phyloP scores from a whole-genome alignment of 2,113 vertebrate species.

The Corythaeola cristata region DNA sequence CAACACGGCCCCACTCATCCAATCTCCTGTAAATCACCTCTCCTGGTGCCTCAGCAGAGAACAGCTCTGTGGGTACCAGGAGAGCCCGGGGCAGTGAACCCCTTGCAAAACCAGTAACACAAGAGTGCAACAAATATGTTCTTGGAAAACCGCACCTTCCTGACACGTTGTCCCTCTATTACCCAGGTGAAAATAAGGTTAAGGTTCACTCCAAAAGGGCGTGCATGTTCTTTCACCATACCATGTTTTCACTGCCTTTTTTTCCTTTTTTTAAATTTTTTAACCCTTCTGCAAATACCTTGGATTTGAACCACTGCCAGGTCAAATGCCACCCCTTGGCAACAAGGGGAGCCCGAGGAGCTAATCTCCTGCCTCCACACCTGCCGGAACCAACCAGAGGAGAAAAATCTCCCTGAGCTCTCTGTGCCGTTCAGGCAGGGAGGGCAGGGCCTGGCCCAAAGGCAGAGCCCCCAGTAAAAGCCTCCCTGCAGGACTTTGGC shows the following conservation, averaged over 20 bases:
- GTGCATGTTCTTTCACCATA: accelerated
- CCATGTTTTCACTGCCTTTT: accelerated
- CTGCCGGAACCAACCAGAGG: accelerated
- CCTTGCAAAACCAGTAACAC: not conserved
- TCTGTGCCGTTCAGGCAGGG: not conserved
- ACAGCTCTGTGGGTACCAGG: not conserved
- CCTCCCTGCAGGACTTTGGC: not conserved
- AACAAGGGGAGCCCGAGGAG: accelerated
- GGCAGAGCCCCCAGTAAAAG: not conserved
- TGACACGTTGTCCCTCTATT: accelerated
- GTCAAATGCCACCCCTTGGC: not conserved
- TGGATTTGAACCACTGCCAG: not conserved
- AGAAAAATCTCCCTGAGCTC: too few species aligned
- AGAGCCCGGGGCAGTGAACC: accelerated
- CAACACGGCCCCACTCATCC: too few species aligned
- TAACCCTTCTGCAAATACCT: not conserved
- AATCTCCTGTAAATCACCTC: not conserved
- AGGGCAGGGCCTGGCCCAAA: not conserved
- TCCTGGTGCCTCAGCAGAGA: not conserved
- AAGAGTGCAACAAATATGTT: accelerated
- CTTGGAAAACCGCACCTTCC: too few species aligned
- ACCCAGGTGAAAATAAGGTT: not conserved
- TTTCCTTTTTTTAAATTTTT: not conserved
- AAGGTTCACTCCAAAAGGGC: not conserved
- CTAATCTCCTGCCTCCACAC: not conserved